A percentile compares a stretch with the other conserved stretches of the same genome.
These are phyloP conservation scores for Eunapius fragilis DNA, from an alignment of 37 sponge, comb jelly and placozoan species.

Conservation along the genomic window DNA sequence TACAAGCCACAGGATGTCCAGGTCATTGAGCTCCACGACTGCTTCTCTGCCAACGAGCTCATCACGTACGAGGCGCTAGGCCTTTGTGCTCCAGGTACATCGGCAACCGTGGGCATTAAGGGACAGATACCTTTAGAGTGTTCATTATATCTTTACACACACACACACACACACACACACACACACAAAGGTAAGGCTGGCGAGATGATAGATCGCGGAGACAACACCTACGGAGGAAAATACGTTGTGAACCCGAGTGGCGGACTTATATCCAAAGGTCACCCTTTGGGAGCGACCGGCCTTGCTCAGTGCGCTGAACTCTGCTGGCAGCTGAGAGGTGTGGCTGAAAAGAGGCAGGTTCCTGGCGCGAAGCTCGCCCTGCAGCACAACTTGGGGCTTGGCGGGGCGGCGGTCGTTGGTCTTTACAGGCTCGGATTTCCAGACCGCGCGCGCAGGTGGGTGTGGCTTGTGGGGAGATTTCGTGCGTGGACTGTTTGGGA, in stretches of 20 bases:
- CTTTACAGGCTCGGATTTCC: constrained; percentile 88
- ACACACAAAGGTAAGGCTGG: constrained; percentile 82
- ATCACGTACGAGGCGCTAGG: constrained; percentile 95
- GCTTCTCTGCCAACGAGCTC: constrained; percentile 94
- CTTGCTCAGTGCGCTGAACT: constrained; percentile 93
- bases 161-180: no score
- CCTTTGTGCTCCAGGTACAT: constrained; percentile 77
- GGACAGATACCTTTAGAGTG: neutral
- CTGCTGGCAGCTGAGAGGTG: constrained; percentile 92
- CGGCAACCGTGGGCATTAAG: neutral
- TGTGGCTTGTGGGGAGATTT: neutral
- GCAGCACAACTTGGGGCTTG: constrained; percentile 95
- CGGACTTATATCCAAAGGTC: constrained; percentile 94
- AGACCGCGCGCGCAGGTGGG: neutral
- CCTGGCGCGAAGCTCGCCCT: constrained; percentile 80
- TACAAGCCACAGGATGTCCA: constrained; percentile 70
- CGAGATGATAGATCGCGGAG: constrained; percentile 86
- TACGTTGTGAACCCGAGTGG: constrained; percentile 96
- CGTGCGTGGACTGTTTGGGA: no score
- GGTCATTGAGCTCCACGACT: constrained; percentile 93
- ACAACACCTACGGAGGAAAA: constrained; percentile 97
- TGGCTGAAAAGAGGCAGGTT: constrained; percentile 86
- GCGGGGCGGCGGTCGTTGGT: constrained; percentile 88
- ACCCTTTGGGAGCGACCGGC: constrained; percentile 95
- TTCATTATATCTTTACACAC: neutral